A percentile compares a stretch with the other conserved stretches of the same genome.
phyloP scores from a whole-genome alignment of 1,140 invertebrate genomes.

The Helicoverpa armigera region DNA sequence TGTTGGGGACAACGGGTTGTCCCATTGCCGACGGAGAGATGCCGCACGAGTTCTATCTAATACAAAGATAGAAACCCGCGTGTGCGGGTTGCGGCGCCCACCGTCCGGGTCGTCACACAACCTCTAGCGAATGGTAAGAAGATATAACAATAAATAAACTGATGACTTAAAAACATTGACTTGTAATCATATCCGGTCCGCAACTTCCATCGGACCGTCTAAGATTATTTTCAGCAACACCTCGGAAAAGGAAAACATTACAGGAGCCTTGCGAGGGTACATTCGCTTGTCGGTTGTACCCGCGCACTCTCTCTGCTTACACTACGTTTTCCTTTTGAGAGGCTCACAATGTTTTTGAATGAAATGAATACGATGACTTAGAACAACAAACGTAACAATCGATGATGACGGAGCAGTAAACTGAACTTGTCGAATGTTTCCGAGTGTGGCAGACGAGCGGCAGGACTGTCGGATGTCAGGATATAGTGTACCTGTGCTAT shows the following conservation, averaged over 20 bases:
- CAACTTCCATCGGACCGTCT: conserved; percentile 82
- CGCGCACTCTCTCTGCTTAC: conserved; percentile 67
- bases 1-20: conserved; percentile 73
- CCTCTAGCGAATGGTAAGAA: conserved; percentile 66
- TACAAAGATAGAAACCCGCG: conserved; percentile 60
- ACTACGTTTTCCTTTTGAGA: conserved; percentile 77
- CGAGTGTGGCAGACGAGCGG: conserved; percentile 50
- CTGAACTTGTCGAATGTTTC: conserved; percentile 7
- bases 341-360: conserved; percentile 70
- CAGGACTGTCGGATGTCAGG: conserved; percentile 30
- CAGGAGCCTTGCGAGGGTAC: conserved; percentile 78
- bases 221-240: conserved; percentile 68
- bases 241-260: conserved; percentile 78
- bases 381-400: conserved; percentile 35
- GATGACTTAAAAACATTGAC: conserved; percentile 73
- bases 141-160: conserved; percentile 66
- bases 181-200: conserved; percentile 75
- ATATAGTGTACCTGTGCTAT: conserved; percentile 38
- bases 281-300: conserved; percentile 73
- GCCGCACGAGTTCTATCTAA: conserved; percentile 64
- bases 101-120: conserved; percentile 71
- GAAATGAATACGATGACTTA: conserved; percentile 25
- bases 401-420: conserved; percentile 24
- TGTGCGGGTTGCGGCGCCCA: conserved; percentile 57
- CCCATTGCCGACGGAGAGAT: conserved; percentile 69